These are phyloP conservation scores for Charina bottae DNA, from an alignment of 2,113 vertebrate genomes.

Conservation along the genomic window DNA sequence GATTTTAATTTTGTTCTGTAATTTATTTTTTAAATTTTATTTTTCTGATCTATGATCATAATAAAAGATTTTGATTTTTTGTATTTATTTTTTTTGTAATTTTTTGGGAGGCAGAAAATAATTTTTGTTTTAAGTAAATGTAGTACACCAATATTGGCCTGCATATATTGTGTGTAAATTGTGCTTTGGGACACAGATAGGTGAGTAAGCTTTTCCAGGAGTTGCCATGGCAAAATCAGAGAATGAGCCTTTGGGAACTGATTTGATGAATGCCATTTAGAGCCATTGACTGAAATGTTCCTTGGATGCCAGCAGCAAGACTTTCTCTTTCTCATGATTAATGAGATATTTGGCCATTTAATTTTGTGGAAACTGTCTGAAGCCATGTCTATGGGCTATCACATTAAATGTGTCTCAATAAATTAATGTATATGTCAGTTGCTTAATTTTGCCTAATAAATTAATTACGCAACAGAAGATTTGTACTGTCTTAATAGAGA, in stretches of 20 bases:
- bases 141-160: not conserved
- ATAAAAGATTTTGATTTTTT: not conserved
- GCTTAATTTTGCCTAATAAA: constrained; percentile 58
- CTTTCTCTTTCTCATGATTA: constrained; percentile 58
- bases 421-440: constrained; percentile 59
- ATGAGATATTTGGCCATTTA: constrained; percentile 49
- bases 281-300: constrained; percentile 48
- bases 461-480: constrained; percentile 43
- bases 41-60: not conserved
- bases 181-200: not conserved
- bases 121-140: not conserved
- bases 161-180: not conserved
- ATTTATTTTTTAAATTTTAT: not conserved
- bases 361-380: constrained; percentile 62
- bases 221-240: constrained; percentile 43
- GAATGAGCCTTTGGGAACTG: constrained; percentile 37
- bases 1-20: not conserved
- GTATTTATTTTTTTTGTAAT: not conserved
- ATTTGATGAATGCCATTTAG: constrained; percentile 54
- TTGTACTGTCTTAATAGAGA: constrained; percentile 20
- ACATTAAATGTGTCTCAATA: constrained; percentile 52
- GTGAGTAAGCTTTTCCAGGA: constrained; percentile 2
- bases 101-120: not conserved
- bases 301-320: constrained; percentile 36
- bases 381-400: constrained; percentile 34